A percentile compares a stretch with the other conserved stretches of the same genome.
Conservation (phyloP, 2,113 vertebrate genomes). For the Equus quagga region DNA sequence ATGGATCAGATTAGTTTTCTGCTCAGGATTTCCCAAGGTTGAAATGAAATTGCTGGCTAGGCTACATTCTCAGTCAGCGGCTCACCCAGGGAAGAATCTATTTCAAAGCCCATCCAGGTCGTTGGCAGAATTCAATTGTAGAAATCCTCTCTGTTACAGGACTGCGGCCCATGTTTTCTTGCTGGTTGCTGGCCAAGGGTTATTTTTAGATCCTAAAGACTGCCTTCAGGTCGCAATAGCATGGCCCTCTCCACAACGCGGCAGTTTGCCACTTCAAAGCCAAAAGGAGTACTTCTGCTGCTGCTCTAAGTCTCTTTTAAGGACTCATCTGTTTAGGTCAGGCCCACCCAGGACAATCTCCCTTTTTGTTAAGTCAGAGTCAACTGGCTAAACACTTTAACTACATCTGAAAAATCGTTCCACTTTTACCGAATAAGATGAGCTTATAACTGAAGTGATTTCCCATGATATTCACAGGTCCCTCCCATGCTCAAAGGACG, state of each 20-base stretch:
- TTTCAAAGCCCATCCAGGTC: neutral
- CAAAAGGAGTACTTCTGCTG: neutral
- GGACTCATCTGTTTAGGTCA: neutral
- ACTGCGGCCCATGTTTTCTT: neutral
- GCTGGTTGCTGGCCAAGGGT: neutral
- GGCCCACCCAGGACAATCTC: neutral
- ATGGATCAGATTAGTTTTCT: neutral
- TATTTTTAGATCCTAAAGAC: neutral
- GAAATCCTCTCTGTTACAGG: neutral
- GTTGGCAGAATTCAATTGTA: neutral
- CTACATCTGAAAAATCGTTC: neutral
- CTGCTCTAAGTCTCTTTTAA: neutral
- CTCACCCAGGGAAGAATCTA: neutral
- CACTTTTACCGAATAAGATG: neutral
- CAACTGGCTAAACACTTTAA: neutral
- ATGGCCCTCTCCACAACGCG: neutral
- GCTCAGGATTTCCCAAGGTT: neutral
- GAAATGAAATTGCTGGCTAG: neutral
- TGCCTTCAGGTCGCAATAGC: neutral
- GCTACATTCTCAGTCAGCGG: neutral
- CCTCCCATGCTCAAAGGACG: neutral
- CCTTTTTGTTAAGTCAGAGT: neutral
- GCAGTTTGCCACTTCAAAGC: neutral
- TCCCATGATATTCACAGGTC: neutral
- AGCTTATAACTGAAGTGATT: neutral